phyloP scores from a whole-genome alignment of 2,797 vertebrate species.

The Crax fasciolata region DNA sequence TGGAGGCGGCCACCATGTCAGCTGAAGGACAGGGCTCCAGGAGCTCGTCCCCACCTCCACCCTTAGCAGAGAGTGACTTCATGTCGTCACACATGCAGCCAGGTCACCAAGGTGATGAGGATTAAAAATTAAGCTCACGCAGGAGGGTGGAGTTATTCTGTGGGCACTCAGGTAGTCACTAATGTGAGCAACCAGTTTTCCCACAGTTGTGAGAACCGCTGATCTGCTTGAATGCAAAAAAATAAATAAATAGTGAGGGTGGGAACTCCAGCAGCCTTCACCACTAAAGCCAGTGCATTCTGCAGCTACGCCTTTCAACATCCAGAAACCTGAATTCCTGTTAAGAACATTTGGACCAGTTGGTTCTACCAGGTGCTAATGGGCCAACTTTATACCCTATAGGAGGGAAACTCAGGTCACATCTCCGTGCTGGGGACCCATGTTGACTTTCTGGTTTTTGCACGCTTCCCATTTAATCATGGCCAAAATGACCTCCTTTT shows the following conservation, averaged over 20 bases:
- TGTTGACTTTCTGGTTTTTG: not conserved
- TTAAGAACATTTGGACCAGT: not conserved
- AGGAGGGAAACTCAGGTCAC: not conserved
- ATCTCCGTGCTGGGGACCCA: not conserved
- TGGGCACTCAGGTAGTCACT: not conserved
- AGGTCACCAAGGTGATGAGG: not conserved
- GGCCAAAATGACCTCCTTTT: not conserved
- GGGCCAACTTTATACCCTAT: not conserved
- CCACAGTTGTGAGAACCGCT: not conserved
- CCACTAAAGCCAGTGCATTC: not conserved
- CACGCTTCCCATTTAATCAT: fast-evolving
- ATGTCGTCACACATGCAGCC: not conserved
- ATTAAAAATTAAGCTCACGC: slow-evolving; percentile 31
- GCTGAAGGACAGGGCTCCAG: not conserved
- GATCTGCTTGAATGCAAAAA: not conserved
- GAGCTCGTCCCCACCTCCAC: not conserved
- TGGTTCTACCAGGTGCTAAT: not conserved
- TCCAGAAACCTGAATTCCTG: not conserved
- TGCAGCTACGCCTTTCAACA: not conserved
- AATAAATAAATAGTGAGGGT: not conserved
- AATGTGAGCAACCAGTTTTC: not conserved
- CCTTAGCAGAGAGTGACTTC: not conserved
- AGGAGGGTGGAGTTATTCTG: not conserved
- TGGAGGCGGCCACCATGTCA: not conserved
- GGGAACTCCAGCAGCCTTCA: not conserved